Percentiles rank a stretch among this genome's conserved stretches.
Evolutionary conservation across 2,113 vertebrate species (phyloP).

Genomic region (Natator depressus): DNA sequence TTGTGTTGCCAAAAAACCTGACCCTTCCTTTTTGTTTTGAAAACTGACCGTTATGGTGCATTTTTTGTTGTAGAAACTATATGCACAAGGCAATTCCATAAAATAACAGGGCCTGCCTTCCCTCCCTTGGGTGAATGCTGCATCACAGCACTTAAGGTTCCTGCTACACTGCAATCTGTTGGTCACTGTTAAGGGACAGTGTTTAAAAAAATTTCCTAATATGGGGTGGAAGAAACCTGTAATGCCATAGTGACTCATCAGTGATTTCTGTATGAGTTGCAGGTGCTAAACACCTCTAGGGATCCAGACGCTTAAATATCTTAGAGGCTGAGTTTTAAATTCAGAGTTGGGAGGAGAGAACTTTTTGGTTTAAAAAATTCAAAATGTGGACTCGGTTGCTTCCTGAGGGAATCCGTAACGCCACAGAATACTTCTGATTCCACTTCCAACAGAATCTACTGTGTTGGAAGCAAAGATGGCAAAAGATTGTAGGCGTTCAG

Average conservation of each 20-base stretch:
- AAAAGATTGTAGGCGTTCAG: neutral
- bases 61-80: neutral
- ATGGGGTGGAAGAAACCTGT: neutral
- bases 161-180: neutral
- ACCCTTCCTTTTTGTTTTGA: neutral
- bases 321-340: neutral
- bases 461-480: neutral
- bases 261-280: neutral
- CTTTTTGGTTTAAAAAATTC: neutral
- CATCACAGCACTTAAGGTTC: neutral
- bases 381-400: neutral
- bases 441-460: neutral
- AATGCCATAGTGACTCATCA: neutral
- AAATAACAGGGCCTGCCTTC: neutral
- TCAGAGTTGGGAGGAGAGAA: neutral
- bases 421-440: neutral
- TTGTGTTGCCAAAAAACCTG: neutral
- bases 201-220: neutral
- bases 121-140: neutral
- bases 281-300: neutral
- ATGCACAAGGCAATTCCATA: neutral
- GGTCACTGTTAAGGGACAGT: neutral
- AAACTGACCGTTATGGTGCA: rapidly evolving
- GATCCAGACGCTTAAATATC: neutral
- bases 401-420: neutral